Conservation (phyloP, 2,888 invertebrate species). For the Drosophila subquinaria region DNA sequence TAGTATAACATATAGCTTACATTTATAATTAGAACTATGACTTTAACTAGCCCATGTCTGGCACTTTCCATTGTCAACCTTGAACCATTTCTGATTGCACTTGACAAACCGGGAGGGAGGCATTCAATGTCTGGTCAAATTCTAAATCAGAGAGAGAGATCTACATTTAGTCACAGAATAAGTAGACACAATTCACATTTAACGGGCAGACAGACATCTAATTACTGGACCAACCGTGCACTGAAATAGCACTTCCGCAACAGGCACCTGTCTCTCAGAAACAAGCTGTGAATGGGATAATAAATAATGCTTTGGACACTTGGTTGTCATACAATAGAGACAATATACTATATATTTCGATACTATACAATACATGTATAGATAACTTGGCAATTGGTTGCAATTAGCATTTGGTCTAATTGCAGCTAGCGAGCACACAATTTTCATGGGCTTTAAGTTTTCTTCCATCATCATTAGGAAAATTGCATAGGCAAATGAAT, state of each 20-base stretch:
- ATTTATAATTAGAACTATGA: constrained; percentile 24
- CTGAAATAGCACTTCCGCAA: constrained; percentile 52
- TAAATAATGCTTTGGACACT: constrained; percentile 37
- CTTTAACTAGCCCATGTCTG: constrained; percentile 6
- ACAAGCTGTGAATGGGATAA: constrained; percentile 44
- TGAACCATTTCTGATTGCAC: constrained; percentile 30
- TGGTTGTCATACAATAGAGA: constrained; percentile 3
- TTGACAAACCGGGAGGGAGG: constrained; percentile 14
- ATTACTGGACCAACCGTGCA: constrained; percentile 31
- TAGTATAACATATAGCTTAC: not conserved
- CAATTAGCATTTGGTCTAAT: constrained; percentile 53
- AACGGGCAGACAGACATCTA: constrained; percentile 47
- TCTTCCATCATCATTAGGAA: constrained; percentile 43
- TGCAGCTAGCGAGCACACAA: constrained; percentile 24
- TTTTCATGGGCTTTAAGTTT: constrained; percentile 30
- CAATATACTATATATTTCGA: constrained; percentile 7
- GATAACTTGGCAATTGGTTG: constrained; percentile 38
- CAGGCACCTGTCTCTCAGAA: constrained; percentile 36
- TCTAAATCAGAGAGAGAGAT: constrained; percentile 35
- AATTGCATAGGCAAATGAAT: constrained; percentile 55
- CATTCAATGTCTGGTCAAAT: constrained; percentile 29
- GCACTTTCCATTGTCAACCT: constrained; percentile 47
- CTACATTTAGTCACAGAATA: constrained; percentile 37
- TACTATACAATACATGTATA: constrained; percentile 1
- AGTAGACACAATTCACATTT: constrained; percentile 35